Percentiles rank a stretch among this genome's conserved stretches.
phyloP scores from a whole-genome alignment of 2,888 invertebrate species.

The Eulithis testata region DNA sequence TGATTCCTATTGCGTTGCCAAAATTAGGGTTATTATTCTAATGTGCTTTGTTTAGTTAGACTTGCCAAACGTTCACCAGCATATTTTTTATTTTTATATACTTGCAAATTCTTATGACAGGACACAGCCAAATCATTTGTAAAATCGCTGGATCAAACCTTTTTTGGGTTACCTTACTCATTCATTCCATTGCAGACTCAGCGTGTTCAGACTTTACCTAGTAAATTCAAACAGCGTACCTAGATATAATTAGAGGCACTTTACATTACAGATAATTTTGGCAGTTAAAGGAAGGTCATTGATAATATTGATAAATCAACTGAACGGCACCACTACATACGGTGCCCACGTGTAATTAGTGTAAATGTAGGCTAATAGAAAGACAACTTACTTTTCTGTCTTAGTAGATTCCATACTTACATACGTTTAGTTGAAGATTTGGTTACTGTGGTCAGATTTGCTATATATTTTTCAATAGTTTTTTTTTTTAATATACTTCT shows the following conservation, averaged over 20 bases:
- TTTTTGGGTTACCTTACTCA: no score
- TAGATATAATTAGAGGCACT: background rate
- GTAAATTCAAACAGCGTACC: background rate
- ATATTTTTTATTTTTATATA: no score
- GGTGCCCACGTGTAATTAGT: slow-evolving; percentile 36
- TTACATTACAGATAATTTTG: slow-evolving; percentile 43
- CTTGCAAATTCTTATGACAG: no score
- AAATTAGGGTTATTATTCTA: slow-evolving; percentile 49
- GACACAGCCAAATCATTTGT: no score
- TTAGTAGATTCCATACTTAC: slow-evolving; percentile 14
- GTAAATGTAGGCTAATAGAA: slow-evolving; percentile 38
- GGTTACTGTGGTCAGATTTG: no score
- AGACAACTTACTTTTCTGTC: slow-evolving; percentile 5
- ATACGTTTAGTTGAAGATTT: background rate
- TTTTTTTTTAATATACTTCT: no score
- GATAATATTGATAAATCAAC: slow-evolving; percentile 48
- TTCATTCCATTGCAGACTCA: no score
- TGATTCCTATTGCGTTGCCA: slow-evolving; percentile 62
- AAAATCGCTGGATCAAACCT: background rate
- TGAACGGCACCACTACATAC: slow-evolving; percentile 27
- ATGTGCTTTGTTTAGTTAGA: slow-evolving; percentile 28
- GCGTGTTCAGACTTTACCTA: background rate
- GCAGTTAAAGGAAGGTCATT: slow-evolving; percentile 46
- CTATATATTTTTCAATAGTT: no score
- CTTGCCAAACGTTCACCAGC: no score